phyloP scores from a whole-genome alignment of 2,797 vertebrate species.

The Takifugu ocellatus region DNA sequence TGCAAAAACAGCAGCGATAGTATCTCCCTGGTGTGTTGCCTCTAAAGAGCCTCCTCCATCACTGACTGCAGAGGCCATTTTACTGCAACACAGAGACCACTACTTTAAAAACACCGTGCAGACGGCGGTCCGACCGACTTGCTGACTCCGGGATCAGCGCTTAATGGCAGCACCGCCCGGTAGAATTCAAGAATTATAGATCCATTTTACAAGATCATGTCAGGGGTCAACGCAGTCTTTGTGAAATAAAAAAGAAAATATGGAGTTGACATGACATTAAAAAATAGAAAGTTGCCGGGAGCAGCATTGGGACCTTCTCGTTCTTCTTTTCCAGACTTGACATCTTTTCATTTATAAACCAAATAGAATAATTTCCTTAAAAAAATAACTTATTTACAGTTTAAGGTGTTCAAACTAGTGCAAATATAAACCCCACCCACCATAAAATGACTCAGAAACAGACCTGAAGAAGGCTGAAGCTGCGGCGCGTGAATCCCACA shows the following conservation, averaged over 20 bases:
- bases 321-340: conserved; percentile 24
- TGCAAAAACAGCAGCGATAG: conserved; percentile 44
- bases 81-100: conserved; percentile 51
- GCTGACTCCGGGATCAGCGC: conserved; percentile 48
- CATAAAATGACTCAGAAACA: background rate
- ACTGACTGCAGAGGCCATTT: conserved; percentile 64
- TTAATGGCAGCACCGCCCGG: conserved; percentile 7
- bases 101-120: conserved; percentile 38
- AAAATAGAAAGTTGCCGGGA: conserved; percentile 23
- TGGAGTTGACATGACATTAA: conserved; percentile 49
- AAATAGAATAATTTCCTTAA: no score
- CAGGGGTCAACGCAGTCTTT: conserved; percentile 52
- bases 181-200: conserved; percentile 19
- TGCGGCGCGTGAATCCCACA: no score
- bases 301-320: conserved; percentile 12
- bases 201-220: conserved; percentile 27
- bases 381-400: no score
- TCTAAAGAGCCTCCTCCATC: conserved; percentile 72
- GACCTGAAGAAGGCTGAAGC: background rate
- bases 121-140: conserved; percentile 22
- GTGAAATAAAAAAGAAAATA: conserved; percentile 37
- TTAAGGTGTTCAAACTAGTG: no score
- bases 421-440: no score
- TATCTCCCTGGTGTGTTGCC: conserved; percentile 55
- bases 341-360: no score